These are phyloP conservation scores for Garra rufa DNA, from an alignment of 2,113 vertebrate genomes.

Conservation along the genomic window DNA sequence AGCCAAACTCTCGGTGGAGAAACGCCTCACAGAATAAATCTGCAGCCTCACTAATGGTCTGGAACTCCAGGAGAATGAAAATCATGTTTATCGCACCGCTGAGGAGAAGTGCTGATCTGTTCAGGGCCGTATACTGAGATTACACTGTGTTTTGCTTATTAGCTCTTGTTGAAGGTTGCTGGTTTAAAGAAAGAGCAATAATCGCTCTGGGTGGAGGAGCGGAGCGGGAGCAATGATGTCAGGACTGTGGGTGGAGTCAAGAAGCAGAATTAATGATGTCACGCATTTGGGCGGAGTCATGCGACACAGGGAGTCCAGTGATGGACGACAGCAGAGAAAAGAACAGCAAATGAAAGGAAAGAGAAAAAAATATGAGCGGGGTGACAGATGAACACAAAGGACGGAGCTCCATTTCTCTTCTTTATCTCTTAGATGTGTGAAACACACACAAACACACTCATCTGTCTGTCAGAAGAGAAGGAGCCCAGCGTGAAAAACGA, in stretches of 20 bases:
- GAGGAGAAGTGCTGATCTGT: neutral
- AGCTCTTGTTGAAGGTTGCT: neutral
- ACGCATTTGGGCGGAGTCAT: neutral
- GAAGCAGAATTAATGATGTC: neutral
- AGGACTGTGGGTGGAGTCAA: neutral
- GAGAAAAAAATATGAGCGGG: neutral
- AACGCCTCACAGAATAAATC: neutral
- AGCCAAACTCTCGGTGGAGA: neutral
- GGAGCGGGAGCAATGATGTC: neutral
- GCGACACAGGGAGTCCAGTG: constrained; percentile 4
- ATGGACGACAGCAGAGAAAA: constrained; percentile 42
- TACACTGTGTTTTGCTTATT: neutral
- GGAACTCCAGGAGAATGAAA: neutral
- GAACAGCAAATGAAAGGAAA: constrained; percentile 5
- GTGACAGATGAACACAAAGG: constrained; percentile 40
- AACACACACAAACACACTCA: constrained; percentile 29
- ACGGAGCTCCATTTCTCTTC: constrained; percentile 40
- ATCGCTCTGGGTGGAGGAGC: neutral
- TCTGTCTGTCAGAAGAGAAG: constrained; percentile 55
- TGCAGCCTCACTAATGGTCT: neutral
- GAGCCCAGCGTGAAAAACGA: constrained; percentile 37
- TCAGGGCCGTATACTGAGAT: neutral
- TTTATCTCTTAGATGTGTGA: constrained; percentile 43
- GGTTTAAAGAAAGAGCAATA: neutral
- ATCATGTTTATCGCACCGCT: neutral